Evolutionary conservation across 2,113 vertebrate genomes (phyloP).

Genomic region (Redunca redunca): DNA sequence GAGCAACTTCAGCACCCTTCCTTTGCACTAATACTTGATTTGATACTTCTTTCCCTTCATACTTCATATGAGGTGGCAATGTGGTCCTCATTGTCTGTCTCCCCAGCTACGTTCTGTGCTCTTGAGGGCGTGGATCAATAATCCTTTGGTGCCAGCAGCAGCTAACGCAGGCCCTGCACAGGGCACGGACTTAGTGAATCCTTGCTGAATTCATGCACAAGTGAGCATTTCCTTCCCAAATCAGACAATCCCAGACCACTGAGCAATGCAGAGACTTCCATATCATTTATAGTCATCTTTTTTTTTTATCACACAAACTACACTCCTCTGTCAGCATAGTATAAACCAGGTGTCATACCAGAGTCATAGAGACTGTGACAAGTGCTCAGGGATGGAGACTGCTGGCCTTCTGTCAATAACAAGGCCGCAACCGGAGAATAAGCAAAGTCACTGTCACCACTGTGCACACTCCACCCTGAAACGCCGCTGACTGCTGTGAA

Average conservation of each 20-base stretch:
- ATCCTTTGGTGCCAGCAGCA: background rate
- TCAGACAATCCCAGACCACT: background rate
- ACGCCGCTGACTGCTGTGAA: background rate
- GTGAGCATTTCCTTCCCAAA: background rate
- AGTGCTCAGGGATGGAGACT: background rate
- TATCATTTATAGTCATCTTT: background rate
- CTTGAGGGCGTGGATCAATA: background rate
- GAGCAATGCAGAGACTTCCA: background rate
- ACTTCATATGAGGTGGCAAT: background rate
- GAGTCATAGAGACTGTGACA: background rate
- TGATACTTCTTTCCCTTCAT: background rate
- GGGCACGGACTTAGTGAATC: background rate
- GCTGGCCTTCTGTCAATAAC: background rate
- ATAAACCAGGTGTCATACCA: background rate
- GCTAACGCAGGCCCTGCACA: background rate
- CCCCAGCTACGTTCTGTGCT: rapidly evolving
- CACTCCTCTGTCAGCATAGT: background rate
- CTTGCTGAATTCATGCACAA: background rate
- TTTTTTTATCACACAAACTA: background rate
- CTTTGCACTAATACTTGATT: background rate
- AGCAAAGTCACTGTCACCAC: background rate
- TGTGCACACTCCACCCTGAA: background rate
- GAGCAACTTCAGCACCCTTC: background rate
- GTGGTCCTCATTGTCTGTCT: background rate
- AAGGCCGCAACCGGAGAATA: background rate